phyloP scores from a whole-genome alignment of 1,140 invertebrate genomes.

The Drosophila arawakana region DNA sequence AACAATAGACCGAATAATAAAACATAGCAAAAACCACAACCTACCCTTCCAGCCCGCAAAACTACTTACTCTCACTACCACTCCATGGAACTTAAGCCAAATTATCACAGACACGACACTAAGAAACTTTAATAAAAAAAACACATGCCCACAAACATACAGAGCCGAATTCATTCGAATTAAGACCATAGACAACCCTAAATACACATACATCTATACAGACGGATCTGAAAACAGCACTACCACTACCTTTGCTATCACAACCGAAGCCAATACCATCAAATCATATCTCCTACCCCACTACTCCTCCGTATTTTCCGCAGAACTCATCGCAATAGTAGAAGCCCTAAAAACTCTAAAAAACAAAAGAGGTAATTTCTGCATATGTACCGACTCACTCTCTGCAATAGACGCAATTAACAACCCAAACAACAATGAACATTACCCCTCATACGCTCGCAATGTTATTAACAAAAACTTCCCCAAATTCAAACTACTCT shows the following conservation, averaged over 20 bases:
- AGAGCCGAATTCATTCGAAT: not conserved
- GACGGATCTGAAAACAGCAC: not conserved
- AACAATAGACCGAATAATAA: not conserved
- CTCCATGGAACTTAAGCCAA: not conserved
- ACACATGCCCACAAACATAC: not conserved
- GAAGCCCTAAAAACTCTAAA: too few relatives aligned
- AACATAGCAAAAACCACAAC: not conserved
- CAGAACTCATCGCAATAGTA: constrained; percentile 1
- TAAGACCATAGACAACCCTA: too few relatives aligned
- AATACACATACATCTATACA: too few relatives aligned
- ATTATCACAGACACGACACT: constrained; percentile 1
- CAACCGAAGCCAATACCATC: not conserved
- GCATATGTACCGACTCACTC: too few relatives aligned
- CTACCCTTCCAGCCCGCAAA: constrained; percentile 7
- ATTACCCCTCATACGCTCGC: too few relatives aligned
- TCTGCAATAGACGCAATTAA: too few relatives aligned
- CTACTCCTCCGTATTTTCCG: not conserved
- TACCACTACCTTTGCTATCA: not conserved
- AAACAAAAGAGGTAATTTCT: too few relatives aligned
- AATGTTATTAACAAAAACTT: constrained; percentile 10
- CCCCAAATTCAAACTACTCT: constrained; percentile 7
- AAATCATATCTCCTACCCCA: not conserved
- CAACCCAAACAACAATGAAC: too few relatives aligned
- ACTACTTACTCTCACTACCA: not conserved
- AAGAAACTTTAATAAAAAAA: constrained; percentile 9